A percentile compares a stretch with the other conserved stretches of the same genome.
phyloP scores from a whole-genome alignment of 1,140 invertebrate species.

The Macrobrachium nipponense region DNA sequence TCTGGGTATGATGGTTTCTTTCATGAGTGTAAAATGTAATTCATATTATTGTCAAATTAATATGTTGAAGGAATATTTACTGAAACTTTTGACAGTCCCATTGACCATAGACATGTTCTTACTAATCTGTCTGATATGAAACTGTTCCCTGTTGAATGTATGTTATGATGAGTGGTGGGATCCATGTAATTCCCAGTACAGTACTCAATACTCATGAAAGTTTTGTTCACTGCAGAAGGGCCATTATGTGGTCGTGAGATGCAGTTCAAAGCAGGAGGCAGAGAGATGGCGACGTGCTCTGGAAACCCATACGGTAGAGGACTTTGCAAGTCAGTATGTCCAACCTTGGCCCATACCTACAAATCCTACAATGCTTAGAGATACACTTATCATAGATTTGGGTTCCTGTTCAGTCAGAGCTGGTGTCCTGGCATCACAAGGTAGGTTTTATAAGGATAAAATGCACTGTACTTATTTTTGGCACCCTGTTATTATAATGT shows the following conservation, averaged over 20 bases:
- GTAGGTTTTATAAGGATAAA: slow-evolving; percentile 66
- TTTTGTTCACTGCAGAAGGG: slow-evolving; percentile 69
- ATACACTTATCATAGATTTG: slow-evolving; percentile 73
- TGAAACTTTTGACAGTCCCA: too few relatives aligned
- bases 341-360: slow-evolving; percentile 69
- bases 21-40: too few relatives aligned
- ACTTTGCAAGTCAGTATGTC: slow-evolving; percentile 72
- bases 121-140: too few relatives aligned
- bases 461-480: neutral
- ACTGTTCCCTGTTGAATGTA: neutral
- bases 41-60: too few relatives aligned
- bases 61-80: too few relatives aligned
- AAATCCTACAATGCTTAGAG: slow-evolving; percentile 67
- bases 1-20: too few relatives aligned
- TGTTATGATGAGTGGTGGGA: neutral
- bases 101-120: too few relatives aligned
- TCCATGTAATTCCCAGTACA: too few relatives aligned
- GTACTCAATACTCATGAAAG: too few relatives aligned
- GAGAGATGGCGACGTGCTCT: slow-evolving; percentile 72
- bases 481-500: neutral
- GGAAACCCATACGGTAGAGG: slow-evolving; percentile 72
- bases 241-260: slow-evolving; percentile 72
- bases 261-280: slow-evolving; percentile 70
- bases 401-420: slow-evolving; percentile 75
- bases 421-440: slow-evolving; percentile 73